Conservation (phyloP, 2,888 invertebrate species). For the Slavum lentiscoides region DNA sequence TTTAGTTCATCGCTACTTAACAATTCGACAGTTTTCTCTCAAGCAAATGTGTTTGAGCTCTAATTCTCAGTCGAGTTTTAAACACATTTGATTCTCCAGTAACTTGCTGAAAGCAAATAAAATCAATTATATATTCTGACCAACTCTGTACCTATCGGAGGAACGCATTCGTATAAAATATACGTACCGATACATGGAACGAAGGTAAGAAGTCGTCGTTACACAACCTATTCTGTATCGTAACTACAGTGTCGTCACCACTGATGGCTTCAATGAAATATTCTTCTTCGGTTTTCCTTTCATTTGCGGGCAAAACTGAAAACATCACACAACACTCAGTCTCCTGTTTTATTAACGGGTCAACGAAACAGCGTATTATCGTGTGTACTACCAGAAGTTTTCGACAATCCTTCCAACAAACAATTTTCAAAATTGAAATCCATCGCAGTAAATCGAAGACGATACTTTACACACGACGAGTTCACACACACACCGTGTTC, state of each 20-base stretch:
- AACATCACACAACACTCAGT: background rate
- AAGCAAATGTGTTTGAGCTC: conserved; percentile 13
- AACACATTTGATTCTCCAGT: conserved; percentile 26
- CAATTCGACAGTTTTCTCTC: conserved; percentile 26
- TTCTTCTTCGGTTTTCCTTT: conserved; percentile 21
- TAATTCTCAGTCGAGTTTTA: conserved; percentile 12
- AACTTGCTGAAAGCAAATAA: conserved; percentile 8
- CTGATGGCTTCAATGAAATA: conserved; percentile 13
- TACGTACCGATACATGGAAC: conserved; percentile 24
- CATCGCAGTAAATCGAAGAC: background rate
- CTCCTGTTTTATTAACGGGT: too few relatives aligned
- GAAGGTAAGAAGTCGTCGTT: background rate
- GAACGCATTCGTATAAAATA: background rate
- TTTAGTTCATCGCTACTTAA: conserved; percentile 40
- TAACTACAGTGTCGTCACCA: background rate
- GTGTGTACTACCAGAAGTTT: too few relatives aligned
- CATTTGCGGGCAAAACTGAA: background rate
- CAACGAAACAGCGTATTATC: too few relatives aligned
- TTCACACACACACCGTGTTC: too few relatives aligned
- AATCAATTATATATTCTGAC: background rate
- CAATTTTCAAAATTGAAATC: conserved; percentile 23
- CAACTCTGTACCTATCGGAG: too few relatives aligned
- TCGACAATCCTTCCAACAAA: background rate
- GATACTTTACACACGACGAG: too few relatives aligned
- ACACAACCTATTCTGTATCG: background rate